Evolutionary conservation across 2,888 invertebrate genomes (phyloP), one percentile per base, ranked within the genome.

Genomic region (Heteromyza rotundicornis): DNA sequence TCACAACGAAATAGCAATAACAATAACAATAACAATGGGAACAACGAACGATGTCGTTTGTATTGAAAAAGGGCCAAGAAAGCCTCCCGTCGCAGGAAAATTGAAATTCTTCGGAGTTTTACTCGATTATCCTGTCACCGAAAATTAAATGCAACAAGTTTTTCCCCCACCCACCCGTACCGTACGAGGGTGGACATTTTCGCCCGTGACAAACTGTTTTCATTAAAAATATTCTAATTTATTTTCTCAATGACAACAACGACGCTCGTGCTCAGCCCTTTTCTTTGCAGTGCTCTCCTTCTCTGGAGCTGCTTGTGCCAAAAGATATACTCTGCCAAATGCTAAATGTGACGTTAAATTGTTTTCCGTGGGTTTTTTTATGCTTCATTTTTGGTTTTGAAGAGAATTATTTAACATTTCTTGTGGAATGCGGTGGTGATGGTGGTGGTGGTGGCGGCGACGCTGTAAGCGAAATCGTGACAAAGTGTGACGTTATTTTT

Each of bases 221-320:
- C 74, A 74, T 76, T 74, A 75, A 74, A n/a, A 74, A 74, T 74
- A 74, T 74, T 74, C 74, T 74, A 74, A 74, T 74, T 76, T 76
- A 76, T 75, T 76, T 66, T 70, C 72, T 65, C 55, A 55, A 40
- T 47, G 47, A 47, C 47, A 47, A 19, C 47, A 20, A 17, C 17
- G 19, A 19, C 8, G 17, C 14, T 7, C 40, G 40, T 3, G 40
- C 40, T 17, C 7, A 19, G 10, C 19, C 2, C 19, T 19, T 20
- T 2, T 47, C 40, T n/a, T 40, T 40, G 8, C 40, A n/a, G 10
- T n/a, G 40, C 14, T n/a, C 10, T 40, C n/a, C 10, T 40, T n/a
- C 40, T n/a, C n/a, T 40, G 40, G n/a, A 7, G 40, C 40, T n/a
- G 40, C 40, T n/a, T n/a, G n/a, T 10, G 40, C 40, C 40, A 40